phyloP scores from a whole-genome alignment of 2,113 vertebrate species.

The Rhineura floridana region DNA sequence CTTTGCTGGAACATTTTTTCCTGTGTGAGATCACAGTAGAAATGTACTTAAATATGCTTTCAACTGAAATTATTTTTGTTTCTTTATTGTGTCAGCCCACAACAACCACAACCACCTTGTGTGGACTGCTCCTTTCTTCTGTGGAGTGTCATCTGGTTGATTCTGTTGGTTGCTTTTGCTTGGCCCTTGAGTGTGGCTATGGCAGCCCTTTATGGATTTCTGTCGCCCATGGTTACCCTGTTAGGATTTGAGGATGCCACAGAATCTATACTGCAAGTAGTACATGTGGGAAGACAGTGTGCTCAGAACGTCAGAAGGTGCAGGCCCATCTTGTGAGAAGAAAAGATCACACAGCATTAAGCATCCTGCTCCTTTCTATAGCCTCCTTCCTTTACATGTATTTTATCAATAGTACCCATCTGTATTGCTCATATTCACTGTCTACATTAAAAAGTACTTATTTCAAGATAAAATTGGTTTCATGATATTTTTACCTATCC shows the following conservation, averaged over 20 bases:
- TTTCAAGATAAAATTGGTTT: constrained; percentile 2
- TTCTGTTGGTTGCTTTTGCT: constrained; percentile 76
- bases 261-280: constrained; percentile 80
- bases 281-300: constrained; percentile 80
- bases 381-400: neutral
- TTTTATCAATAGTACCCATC: neutral
- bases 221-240: constrained; percentile 80
- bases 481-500: neutral
- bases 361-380: neutral
- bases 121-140: constrained; percentile 58
- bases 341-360: neutral
- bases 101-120: neutral
- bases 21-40: neutral
- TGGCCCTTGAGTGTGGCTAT: constrained; percentile 81
- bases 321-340: constrained; percentile 76
- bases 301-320: constrained; percentile 78
- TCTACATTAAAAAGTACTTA: constrained; percentile 10
- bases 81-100: constrained; percentile 1
- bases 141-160: constrained; percentile 80
- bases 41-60: neutral
- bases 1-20: neutral
- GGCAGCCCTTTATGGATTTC: constrained; percentile 79
- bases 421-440: neutral
- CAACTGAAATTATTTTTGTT: neutral
- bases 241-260: constrained; percentile 78